A percentile compares a stretch with the other conserved stretches of the same genome.
Evolutionary conservation across 2,113 vertebrate genomes (phyloP).

Genomic region (Rallus limicola): DNA sequence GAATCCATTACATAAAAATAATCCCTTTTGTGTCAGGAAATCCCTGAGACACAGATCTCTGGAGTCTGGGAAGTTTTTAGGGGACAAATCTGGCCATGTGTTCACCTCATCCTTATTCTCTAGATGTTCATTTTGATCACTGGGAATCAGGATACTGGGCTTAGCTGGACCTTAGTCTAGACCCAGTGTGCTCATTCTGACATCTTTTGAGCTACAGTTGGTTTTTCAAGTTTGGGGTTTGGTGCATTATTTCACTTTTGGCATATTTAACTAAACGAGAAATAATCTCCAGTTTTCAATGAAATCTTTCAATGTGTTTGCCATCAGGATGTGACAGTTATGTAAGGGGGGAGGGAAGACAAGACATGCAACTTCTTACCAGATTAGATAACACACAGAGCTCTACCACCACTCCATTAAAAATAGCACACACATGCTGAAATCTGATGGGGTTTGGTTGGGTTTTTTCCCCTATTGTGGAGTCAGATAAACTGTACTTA

Average conservation of each 20-base stretch:
- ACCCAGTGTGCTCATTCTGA: neutral
- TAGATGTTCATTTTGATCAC: neutral
- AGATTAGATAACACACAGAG: constrained; percentile 22
- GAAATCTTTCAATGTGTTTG: neutral
- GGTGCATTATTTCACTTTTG: neutral
- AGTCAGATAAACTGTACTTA: neutral
- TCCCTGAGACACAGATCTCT: neutral
- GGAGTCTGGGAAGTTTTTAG: neutral
- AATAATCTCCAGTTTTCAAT: neutral
- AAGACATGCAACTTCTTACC: neutral
- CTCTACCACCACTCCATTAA: constrained; percentile 8
- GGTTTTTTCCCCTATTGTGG: neutral
- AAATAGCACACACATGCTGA: neutral
- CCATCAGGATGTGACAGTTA: neutral
- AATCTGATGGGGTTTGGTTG: neutral
- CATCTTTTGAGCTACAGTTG: neutral
- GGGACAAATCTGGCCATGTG: neutral
- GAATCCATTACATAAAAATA: neutral
- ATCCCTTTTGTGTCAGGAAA: neutral
- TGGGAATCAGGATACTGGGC: neutral
- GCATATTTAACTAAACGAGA: neutral
- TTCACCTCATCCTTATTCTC: neutral
- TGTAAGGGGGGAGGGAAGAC: neutral
- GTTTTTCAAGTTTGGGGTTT: neutral
- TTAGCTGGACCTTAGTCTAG: neutral